Evolutionary conservation across 2,797 vertebrate genomes (phyloP).

Genomic region (Forpus xanthops): DNA sequence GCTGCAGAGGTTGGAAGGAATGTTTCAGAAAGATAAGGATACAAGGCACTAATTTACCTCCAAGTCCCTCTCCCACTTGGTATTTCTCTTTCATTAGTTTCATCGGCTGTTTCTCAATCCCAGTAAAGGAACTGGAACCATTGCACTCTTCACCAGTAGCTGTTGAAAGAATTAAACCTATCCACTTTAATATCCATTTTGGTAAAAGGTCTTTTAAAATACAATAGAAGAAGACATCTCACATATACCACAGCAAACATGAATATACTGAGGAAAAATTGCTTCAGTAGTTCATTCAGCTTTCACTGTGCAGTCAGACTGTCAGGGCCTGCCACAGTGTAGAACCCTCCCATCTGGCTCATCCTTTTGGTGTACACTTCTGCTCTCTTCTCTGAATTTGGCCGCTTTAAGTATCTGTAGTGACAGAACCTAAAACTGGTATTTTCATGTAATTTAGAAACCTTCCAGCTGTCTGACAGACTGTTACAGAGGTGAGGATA

Average conservation of each 20-base stretch:
- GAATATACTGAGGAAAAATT: not conserved
- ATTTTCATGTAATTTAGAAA: conserved; percentile 34
- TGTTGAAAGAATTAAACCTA: not conserved
- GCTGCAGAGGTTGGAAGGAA: accelerated
- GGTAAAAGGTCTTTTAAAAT: not conserved
- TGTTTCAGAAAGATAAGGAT: not conserved
- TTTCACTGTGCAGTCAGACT: not conserved
- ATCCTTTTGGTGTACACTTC: conserved; percentile 36
- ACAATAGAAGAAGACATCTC: not conserved
- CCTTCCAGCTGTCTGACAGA: conserved; percentile 43
- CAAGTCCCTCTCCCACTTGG: not conserved
- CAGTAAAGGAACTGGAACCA: not conserved
- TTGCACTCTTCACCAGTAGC: not conserved
- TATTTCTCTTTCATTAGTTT: not conserved
- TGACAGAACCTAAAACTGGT: conserved; percentile 47
- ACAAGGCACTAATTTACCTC: not conserved
- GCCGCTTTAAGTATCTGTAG: not conserved
- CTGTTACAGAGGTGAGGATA: conserved; percentile 49
- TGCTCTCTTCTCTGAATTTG: conserved; percentile 33
- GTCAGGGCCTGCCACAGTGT: not conserved
- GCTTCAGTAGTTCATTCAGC: conserved; percentile 3
- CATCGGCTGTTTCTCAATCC: not conserved
- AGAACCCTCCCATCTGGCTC: conserved; percentile 50
- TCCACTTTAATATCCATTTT: not conserved
- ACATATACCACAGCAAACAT: not conserved